Conservation (phyloP, 2,888 invertebrate genomes). For the Gordius sp. region DNA sequence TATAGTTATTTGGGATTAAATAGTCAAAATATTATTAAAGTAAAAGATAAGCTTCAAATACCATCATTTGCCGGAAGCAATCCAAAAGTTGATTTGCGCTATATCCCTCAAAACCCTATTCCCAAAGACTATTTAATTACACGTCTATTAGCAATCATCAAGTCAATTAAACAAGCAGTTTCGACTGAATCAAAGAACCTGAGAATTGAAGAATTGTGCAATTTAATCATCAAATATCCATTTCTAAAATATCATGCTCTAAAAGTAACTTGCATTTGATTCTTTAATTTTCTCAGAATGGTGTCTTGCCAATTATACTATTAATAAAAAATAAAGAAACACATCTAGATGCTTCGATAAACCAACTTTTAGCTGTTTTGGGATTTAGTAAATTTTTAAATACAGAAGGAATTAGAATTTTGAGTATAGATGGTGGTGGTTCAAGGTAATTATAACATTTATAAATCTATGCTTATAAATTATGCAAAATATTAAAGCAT, state of each 20-base stretch:
- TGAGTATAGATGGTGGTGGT: constrained; percentile 68
- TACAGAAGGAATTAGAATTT: constrained; percentile 46
- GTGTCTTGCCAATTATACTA: neutral
- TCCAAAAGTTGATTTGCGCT: neutral
- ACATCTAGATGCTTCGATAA: constrained; percentile 21
- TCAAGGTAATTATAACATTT: constrained; percentile 32
- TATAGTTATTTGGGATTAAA: too few relatives aligned
- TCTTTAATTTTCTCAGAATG: neutral
- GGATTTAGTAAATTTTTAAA: constrained; percentile 44
- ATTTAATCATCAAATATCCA: constrained; percentile 46
- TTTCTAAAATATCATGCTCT: constrained; percentile 28
- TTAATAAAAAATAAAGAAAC: neutral
- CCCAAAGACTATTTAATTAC: neutral
- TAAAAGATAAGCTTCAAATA: too few relatives aligned
- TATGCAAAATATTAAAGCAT: neutral
- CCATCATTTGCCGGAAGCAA: too few relatives aligned
- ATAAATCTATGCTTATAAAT: neutral
- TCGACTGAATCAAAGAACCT: constrained; percentile 21
- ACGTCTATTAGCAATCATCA: neutral
- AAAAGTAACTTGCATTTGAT: neutral
- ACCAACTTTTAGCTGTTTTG: constrained; percentile 40
- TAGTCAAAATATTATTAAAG: too few relatives aligned
- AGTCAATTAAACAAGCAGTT: neutral
- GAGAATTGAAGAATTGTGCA: constrained; percentile 42
- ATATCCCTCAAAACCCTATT: neutral